Percentiles rank a stretch among this genome's conserved stretches.
These are phyloP conservation scores for Antechinus stuartii DNA, from an alignment of 2,113 vertebrate genomes.

Conservation along the genomic window DNA sequence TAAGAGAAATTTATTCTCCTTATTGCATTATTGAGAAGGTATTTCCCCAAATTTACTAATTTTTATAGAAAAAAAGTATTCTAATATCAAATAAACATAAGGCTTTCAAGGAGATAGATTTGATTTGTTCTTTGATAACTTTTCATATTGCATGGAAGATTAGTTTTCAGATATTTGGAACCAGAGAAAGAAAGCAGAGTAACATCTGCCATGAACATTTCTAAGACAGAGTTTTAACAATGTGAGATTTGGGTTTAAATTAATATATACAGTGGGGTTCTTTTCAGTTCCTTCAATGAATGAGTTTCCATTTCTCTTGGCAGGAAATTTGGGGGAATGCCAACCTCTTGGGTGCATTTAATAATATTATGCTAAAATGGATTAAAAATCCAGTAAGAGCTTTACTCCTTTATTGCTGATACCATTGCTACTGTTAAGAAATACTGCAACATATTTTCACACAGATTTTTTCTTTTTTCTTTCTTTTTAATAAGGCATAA, in stretches of 20 bases:
- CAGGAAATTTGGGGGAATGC: slow-evolving; percentile 44
- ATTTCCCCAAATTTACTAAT: neutral
- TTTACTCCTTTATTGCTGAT: slow-evolving; percentile 35
- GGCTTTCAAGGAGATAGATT: neutral
- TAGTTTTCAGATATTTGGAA: slow-evolving; percentile 13
- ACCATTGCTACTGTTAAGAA: slow-evolving; percentile 8
- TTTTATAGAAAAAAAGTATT: neutral
- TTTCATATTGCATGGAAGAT: neutral
- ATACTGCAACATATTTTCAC: neutral
- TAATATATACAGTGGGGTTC: slow-evolving; percentile 18
- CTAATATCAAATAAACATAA: neutral
- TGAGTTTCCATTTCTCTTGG: neutral
- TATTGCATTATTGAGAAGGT: neutral
- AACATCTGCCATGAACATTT: slow-evolving; percentile 13
- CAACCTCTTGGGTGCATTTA: slow-evolving; percentile 20
- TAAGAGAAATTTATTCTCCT: neutral
- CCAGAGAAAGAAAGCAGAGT: neutral
- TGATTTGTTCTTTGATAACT: neutral
- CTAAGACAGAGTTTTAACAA: neutral
- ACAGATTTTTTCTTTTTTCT: neutral
- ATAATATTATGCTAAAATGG: slow-evolving; percentile 1
- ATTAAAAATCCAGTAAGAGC: neutral
- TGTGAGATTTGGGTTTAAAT: neutral
- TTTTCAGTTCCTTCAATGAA: neutral
- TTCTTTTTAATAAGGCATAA: neutral